These are phyloP conservation scores for Macrotus californicus DNA, from an alignment of 2,113 vertebrate genomes.

Conservation along the genomic window DNA sequence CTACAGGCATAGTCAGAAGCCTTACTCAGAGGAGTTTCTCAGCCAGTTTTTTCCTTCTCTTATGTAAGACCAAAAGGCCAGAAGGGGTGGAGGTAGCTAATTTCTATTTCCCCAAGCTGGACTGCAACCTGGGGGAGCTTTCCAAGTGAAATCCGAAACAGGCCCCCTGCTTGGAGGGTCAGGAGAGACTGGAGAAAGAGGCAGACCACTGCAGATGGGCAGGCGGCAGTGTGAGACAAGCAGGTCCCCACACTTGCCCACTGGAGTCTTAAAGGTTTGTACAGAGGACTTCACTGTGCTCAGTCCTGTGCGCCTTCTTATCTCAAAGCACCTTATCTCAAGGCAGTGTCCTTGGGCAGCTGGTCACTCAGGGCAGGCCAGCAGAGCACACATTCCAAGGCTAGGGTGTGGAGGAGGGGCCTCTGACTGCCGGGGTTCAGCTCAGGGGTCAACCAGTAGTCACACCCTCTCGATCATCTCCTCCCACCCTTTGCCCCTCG, in stretches of 20 bases:
- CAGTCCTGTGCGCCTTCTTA: not conserved
- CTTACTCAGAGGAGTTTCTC: not conserved
- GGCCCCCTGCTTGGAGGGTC: not conserved
- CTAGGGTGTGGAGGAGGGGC: not conserved
- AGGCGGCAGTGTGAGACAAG: not conserved
- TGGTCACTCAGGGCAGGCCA: not conserved
- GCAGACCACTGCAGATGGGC: too few species aligned
- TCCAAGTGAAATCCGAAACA: not conserved
- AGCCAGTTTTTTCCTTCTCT: not conserved
- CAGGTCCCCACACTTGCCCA: not conserved
- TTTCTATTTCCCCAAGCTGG: not conserved
- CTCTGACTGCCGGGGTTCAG: not conserved
- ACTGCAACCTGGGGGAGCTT: not conserved
- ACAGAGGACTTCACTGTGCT: not conserved
- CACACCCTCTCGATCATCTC: not conserved
- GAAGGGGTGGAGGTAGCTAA: not conserved
- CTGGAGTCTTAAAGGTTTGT: not conserved
- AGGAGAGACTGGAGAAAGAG: not conserved
- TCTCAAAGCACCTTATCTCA: not conserved
- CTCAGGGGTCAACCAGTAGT: not conserved
- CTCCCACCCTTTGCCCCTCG: not conserved
- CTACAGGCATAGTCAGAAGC: not conserved
- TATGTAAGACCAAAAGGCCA: not conserved
- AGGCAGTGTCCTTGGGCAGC: not conserved
- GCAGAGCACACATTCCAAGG: not conserved